Conservation (phyloP, 1,140 invertebrate species). For the Archivesica marissinica region DNA sequence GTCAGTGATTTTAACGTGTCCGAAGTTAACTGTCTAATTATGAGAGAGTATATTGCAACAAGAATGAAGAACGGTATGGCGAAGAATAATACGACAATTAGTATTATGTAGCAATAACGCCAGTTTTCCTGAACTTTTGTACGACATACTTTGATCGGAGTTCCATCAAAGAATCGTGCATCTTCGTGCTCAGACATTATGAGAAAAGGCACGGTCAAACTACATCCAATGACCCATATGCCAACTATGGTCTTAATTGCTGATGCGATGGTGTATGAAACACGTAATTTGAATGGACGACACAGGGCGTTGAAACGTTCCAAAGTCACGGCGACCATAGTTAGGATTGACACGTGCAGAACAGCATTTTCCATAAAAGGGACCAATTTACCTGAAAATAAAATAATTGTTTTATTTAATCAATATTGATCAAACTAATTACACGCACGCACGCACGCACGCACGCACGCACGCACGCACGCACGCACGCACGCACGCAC, state of each 20-base stretch:
- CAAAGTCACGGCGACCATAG: conserved; percentile 30
- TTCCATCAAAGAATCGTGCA: conserved; percentile 27
- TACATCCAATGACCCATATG: not conserved
- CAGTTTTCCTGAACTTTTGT: not conserved
- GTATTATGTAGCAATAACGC: not conserved
- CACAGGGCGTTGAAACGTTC: conserved; percentile 35
- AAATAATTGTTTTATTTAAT: not conserved
- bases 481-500: too few species aligned
- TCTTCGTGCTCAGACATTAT: not conserved
- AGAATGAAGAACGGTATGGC: conserved; percentile 16
- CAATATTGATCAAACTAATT: not conserved
- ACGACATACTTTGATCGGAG: conserved; percentile 19
- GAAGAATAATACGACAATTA: conserved; percentile 18
- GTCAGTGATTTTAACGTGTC: conserved; percentile 1
- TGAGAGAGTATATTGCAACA: not conserved
- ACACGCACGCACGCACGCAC: too few species aligned
- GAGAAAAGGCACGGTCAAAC: not conserved
- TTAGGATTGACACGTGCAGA: conserved; percentile 18
- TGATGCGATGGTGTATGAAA: conserved; percentile 3
- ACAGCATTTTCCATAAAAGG: conserved; percentile 34
- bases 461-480: too few species aligned
- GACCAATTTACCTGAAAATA: conserved; percentile 26
- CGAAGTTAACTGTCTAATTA: conserved; percentile 8
- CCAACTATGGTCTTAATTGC: not conserved
- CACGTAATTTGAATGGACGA: conserved; percentile 4